Evolutionary conservation across 2,888 invertebrate species (phyloP), one percentile per base, ranked within the genome.

Genomic region (Lissonota sp.): DNA sequence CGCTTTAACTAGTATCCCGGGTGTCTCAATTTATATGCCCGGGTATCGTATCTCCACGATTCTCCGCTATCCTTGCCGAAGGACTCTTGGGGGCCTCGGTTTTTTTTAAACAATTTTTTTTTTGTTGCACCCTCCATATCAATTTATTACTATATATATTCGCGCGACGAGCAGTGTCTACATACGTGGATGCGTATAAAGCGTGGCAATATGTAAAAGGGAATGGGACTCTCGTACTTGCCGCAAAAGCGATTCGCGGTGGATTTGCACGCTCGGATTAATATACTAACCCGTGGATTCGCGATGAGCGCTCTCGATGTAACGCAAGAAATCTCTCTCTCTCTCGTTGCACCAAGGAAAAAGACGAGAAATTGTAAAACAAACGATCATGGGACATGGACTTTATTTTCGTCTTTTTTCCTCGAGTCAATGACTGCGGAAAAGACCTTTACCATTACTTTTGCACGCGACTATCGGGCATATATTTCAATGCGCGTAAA

Each of bases 21-120:
- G 77, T 66, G 72, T 77, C 80, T 80, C 79, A 80, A 80, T 80
- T 80, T 83, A 26, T 26, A 80, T 80, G 80, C 77, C 62, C 77
- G 62, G 69, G 62, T 71, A 58, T 39, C 46, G 12, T 58, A 67
- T 57, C 39, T 62, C 44, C 58, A 66, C 66, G 66, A 58, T 66
- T 58, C 64, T 14, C 58, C 42, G 16, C 49, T 71, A 12, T 57
- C 37, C 76, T 40, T 16, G 26, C 26, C 70, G 58, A 49, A 40
- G 49, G 49, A 62, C 44, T 60, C 37, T 14, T n/a, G 26, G 60
- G 39, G 60, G 10, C 14, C 26, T 57, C 57, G 37, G 6, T 53
- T 53, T 12, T 58, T 12, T 16, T 26, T 26, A 26, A 26, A 26
- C 26, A 26, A 26, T 26, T 26, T 26, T 26, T 26, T 26, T 26